These are phyloP conservation scores for Corynorhinus townsendii DNA, from an alignment of 2,113 vertebrate genomes.

Conservation along the genomic window DNA sequence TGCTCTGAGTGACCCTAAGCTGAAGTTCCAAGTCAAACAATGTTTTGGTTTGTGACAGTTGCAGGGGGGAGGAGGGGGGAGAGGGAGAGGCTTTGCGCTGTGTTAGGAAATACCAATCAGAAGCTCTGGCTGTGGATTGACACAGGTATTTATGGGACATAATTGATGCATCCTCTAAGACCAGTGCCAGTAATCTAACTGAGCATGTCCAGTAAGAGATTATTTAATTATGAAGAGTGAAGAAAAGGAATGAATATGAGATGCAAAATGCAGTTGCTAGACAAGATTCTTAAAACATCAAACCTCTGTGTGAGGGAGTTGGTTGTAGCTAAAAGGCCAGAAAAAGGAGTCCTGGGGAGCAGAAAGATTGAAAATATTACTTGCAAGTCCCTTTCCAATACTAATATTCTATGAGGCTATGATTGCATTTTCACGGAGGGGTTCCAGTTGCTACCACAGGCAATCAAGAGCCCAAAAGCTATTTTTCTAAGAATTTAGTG, in stretches of 20 bases:
- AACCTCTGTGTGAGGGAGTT: background rate
- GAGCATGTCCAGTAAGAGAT: background rate
- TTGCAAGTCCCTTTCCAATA: background rate
- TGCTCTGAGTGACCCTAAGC: background rate
- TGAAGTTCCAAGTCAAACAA: background rate
- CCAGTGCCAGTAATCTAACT: background rate
- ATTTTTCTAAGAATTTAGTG: background rate
- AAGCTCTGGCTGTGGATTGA: background rate
- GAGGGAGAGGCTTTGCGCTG: background rate
- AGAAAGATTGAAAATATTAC: background rate
- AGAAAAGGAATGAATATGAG: background rate
- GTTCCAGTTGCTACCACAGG: background rate
- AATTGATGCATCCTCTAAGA: background rate
- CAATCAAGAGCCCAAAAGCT: background rate
- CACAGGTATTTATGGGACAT: background rate
- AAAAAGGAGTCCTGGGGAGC: background rate
- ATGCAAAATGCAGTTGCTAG: background rate
- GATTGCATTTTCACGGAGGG: background rate
- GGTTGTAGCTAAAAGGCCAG: background rate
- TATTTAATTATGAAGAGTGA: background rate
- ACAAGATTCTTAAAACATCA: background rate
- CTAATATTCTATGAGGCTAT: background rate
- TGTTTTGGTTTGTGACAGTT: background rate
- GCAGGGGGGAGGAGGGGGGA: accelerated
- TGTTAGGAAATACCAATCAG: background rate